Evolutionary conservation across 2,113 vertebrate species (phyloP), one percentile per base, ranked within the genome.

Genomic region (Nyctereutes procyonoides): DNA sequence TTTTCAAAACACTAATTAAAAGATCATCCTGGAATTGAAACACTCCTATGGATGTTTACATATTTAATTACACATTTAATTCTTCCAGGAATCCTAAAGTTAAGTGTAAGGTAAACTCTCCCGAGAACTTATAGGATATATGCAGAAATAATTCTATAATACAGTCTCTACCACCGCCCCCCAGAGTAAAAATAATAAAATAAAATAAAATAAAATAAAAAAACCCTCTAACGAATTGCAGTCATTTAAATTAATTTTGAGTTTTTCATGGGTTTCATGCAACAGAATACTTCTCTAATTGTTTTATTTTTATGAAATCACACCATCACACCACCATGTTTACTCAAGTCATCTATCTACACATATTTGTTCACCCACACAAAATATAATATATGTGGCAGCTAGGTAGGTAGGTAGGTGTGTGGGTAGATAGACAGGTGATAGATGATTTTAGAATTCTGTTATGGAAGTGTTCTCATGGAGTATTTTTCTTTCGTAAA

Each of bases 161-260:
- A 35, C 1, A 35, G 0, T 62, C 38, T 82, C 76, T 15, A 77
- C 0, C 9, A 24, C 10, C 17, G 2, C 30, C 38, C 1, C 22
- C 65, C 30, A 17, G 16, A 2, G 15, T 1, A 0, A 24, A 76
- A 63, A 84, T 43, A 43, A 43, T 43, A 43, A 8, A 35, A 53
- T 43, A 43, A 43, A 43, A 43, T 43, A 43, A 43, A 84, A 8
- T 13, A 35, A 53, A 16, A n/a, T 43, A 43, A 43, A 43, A 43
- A 43, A 43, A 43, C 43, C 16, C 24, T 38, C 83, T 95, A 69
- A 83, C 84, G 24, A 83, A 51, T 4, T 26, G 0, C 8, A 56
- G 1, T 30, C 35, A 10, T 62, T 51, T 51, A 63, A 63, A 12
- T 63, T 94, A 80, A 30, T 85, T 85, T 95, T 67, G 10, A 76